Evolutionary conservation across 2,113 vertebrate genomes (phyloP).

Genomic region (Macquaria australasica): DNA sequence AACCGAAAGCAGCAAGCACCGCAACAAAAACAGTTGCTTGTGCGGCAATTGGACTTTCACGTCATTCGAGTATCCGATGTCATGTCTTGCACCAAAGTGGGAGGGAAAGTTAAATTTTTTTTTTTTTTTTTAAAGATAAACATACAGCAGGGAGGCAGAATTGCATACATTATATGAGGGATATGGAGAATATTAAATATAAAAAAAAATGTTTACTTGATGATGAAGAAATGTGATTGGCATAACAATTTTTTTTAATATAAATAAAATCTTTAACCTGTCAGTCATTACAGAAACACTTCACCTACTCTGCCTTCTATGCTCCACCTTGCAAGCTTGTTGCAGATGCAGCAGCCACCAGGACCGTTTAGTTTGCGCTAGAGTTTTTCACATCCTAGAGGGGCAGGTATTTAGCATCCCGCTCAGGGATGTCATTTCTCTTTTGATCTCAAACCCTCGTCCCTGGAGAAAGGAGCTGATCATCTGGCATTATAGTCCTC

Average conservation of each 20-base stretch:
- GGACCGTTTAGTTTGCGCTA: not conserved
- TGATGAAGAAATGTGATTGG: not conserved
- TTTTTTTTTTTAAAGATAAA: not conserved
- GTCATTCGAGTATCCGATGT: too few relatives aligned
- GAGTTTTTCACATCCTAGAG: not conserved
- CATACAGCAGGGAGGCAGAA: not conserved
- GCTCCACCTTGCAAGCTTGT: not conserved
- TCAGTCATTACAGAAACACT: not conserved
- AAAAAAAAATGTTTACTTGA: not conserved
- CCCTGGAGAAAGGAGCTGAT: constrained; percentile 35
- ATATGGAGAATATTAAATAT: not conserved
- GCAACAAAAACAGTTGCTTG: not conserved
- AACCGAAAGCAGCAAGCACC: not conserved
- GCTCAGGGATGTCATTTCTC: constrained; percentile 46
- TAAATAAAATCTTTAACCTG: not conserved
- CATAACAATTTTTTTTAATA: not conserved
- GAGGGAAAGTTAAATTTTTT: not conserved
- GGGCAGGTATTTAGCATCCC: constrained; percentile 49
- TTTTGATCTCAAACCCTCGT: constrained; percentile 40
- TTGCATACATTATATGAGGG: not conserved
- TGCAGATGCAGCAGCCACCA: not conserved
- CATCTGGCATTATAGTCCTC: constrained; percentile 33
- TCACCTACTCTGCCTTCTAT: not conserved
- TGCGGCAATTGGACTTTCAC: not conserved
- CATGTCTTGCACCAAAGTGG: not conserved